phyloP scores from a whole-genome alignment of 1,140 invertebrate species.

The Danaus plexippus region DNA sequence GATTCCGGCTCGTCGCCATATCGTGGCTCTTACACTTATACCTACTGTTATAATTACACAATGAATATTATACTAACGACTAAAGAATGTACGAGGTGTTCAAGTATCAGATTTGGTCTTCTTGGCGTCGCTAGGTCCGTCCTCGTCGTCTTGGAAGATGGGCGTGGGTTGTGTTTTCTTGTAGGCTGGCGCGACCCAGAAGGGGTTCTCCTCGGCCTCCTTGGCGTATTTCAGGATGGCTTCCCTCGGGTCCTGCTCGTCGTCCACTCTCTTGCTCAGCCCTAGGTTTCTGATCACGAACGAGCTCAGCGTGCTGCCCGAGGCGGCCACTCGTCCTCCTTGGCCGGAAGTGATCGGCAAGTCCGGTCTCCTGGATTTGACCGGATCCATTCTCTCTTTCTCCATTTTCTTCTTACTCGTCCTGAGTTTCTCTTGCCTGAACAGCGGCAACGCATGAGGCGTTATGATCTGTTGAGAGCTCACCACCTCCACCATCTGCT shows the following conservation, averaged over 20 bases:
- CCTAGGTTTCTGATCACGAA: constrained; percentile 97
- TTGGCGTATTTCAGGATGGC: constrained; percentile 98
- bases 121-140: constrained; percentile 72
- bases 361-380: constrained; percentile 95
- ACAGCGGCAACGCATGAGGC: constrained; percentile 96
- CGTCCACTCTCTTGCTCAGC: constrained; percentile 92
- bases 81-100: neutral
- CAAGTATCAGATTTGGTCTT: constrained; percentile 58
- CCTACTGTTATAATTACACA: constrained; percentile 4
- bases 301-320: constrained; percentile 96
- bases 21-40: neutral
- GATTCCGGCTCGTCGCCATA: neutral
- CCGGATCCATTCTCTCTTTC: constrained; percentile 91
- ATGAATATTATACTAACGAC: neutral
- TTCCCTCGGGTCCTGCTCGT: constrained; percentile 96
- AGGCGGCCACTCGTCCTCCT: constrained; percentile 94
- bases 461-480: constrained; percentile 96
- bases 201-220: constrained; percentile 96
- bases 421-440: constrained; percentile 91
- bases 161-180: constrained; percentile 86
- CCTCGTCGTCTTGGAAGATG: constrained; percentile 79
- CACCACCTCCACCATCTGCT: constrained; percentile 88
- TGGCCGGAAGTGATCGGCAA: constrained; percentile 94
- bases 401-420: constrained; percentile 94
- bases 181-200: constrained; percentile 95